Percentiles rank a stretch among this genome's conserved stretches.
These are phyloP conservation scores for Tursiops truncatus DNA, from an alignment of 2,113 vertebrate species.

Conservation along the genomic window DNA sequence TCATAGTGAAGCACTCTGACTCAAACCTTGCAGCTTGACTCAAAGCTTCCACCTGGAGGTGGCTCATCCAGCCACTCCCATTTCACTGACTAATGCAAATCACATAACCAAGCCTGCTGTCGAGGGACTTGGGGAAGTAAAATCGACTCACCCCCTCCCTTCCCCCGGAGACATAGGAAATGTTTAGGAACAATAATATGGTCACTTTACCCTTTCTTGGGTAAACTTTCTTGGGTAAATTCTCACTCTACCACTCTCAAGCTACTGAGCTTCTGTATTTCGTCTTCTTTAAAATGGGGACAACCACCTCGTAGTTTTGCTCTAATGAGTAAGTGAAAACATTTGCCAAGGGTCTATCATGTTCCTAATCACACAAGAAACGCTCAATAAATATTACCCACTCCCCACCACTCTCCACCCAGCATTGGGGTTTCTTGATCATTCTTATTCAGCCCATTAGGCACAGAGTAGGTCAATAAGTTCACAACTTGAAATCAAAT, in stretches of 20 bases:
- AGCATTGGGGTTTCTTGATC: background rate
- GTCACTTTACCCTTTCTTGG: background rate
- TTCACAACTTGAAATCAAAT: constrained; percentile 30
- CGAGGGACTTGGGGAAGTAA: background rate
- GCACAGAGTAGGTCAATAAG: background rate
- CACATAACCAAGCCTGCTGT: background rate
- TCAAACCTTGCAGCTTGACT: background rate
- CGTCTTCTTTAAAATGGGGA: constrained; percentile 27
- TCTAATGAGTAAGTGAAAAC: constrained; percentile 32
- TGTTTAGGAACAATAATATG: background rate
- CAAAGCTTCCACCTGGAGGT: background rate
- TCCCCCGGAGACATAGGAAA: background rate
- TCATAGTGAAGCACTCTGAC: background rate
- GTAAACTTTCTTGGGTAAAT: background rate
- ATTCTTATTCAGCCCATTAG: constrained; percentile 30
- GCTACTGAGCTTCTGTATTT: background rate
- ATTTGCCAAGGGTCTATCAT: background rate
- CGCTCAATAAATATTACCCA: background rate
- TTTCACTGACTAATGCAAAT: background rate
- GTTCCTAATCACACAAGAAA: background rate
- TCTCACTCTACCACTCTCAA: background rate
- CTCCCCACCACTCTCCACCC: background rate
- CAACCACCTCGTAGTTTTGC: background rate
- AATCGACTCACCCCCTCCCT: background rate
- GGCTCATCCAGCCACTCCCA: background rate